These are phyloP conservation scores for Conops quadrifasciatus DNA, from an alignment of 2,888 invertebrate genomes.

Conservation along the genomic window DNA sequence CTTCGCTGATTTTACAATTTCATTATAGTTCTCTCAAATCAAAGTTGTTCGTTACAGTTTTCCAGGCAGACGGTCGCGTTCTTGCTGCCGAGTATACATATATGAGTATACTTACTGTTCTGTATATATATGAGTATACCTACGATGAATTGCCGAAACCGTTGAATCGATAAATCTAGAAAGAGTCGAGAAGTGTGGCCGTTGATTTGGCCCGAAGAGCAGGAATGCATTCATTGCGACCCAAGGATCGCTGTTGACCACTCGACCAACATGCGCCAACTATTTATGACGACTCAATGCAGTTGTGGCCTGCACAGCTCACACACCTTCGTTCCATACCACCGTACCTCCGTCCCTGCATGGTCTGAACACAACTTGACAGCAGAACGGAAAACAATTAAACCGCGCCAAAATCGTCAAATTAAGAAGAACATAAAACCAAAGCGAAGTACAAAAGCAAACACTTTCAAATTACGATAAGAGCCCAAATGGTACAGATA, in stretches of 20 bases:
- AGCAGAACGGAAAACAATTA: constrained; percentile 30
- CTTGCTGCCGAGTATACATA: no score
- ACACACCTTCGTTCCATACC: constrained; percentile 19
- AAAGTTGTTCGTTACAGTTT: neutral
- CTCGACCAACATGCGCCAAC: no score
- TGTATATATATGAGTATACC: neutral
- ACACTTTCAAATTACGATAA: constrained; percentile 17
- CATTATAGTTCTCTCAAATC: neutral
- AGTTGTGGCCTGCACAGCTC: constrained; percentile 7
- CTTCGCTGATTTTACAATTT: neutral
- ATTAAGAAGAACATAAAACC: neutral
- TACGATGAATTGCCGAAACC: neutral
- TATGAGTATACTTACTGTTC: neutral
- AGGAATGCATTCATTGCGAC: constrained; percentile 1
- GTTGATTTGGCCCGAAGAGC: neutral
- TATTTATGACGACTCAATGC: no score
- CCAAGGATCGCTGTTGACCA: neutral
- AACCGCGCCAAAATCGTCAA: constrained; percentile 11
- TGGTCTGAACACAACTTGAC: neutral
- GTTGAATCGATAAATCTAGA: neutral
- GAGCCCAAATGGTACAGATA: constrained; percentile 15
- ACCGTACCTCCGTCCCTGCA: neutral
- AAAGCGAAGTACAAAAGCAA: constrained; percentile 16
- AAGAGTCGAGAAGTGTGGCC: no score
- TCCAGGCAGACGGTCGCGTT: neutral